Evolutionary conservation across 2,113 vertebrate species (phyloP).

Genomic region (Pseudopodoces humilis): DNA sequence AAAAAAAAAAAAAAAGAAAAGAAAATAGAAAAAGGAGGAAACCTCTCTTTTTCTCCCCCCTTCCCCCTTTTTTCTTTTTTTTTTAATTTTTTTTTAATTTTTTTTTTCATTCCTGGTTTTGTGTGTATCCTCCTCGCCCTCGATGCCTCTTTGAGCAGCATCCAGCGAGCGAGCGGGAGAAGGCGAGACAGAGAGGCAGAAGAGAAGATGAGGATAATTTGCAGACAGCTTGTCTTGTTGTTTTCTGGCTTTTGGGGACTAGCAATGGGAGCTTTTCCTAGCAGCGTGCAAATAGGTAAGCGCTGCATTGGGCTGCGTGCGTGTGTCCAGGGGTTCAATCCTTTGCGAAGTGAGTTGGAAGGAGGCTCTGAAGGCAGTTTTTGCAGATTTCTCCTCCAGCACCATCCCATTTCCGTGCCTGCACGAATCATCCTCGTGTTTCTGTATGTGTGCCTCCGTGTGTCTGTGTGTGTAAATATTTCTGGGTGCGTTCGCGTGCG

Average conservation of each 20-base stretch:
- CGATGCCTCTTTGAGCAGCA: slow-evolving; percentile 90
- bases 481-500: not conserved
- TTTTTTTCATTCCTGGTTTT: slow-evolving; percentile 30
- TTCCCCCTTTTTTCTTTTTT: not conserved
- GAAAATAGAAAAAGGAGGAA: not conserved
- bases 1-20: not conserved
- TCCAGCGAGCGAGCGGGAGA: slow-evolving; percentile 74
- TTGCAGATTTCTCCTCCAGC: not conserved
- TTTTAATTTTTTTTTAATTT: not conserved
- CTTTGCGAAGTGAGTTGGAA: slow-evolving; percentile 52
- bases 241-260: slow-evolving; percentile 95
- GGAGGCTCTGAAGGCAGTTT: not conserved
- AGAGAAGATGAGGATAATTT: slow-evolving; percentile 97
- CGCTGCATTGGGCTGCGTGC: slow-evolving; percentile 33
- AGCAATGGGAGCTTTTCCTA: slow-evolving; percentile 97
- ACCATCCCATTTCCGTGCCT: not conserved
- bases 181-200: slow-evolving; percentile 70
- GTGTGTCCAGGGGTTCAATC: not conserved
- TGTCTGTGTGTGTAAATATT: not conserved
- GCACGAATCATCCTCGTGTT: not conserved
- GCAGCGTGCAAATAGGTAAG: slow-evolving; percentile 99
- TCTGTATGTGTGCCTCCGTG: not conserved
- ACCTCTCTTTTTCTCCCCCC: not conserved
- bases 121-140: slow-evolving; percentile 74
- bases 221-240: slow-evolving; percentile 94